Evolutionary conservation across 2,113 vertebrate species (phyloP).

Genomic region (Enhydra lutris): DNA sequence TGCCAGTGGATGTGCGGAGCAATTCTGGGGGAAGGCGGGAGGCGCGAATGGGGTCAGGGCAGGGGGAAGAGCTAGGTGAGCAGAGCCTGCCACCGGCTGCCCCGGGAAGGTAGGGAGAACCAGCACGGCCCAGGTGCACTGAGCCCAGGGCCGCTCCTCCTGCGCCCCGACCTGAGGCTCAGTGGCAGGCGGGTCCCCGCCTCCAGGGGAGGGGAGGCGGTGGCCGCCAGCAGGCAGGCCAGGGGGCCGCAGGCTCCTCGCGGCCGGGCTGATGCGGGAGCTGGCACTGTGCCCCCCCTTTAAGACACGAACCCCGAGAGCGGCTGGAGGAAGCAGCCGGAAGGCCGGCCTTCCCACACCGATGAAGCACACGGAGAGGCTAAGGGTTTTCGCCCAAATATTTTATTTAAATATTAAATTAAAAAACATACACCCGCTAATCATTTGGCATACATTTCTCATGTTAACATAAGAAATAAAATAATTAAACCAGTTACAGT

Average conservation of each 20-base stretch:
- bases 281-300: accelerated
- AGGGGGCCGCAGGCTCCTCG: too few relatives aligned
- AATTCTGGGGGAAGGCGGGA: accelerated
- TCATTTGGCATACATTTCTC: slow-evolving; percentile 83
- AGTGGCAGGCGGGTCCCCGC: not conserved
- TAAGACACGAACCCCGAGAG: accelerated
- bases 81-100: not conserved
- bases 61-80: not conserved
- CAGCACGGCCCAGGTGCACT: too few relatives aligned
- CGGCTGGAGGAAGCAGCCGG: accelerated
- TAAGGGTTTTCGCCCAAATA: slow-evolving; percentile 56
- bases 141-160: not conserved
- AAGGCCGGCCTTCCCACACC: not conserved
- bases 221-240: too few relatives aligned
- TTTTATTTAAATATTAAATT: slow-evolving; percentile 91
- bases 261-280: accelerated
- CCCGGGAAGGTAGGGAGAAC: too few relatives aligned
- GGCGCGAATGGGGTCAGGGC: accelerated
- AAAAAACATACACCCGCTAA: slow-evolving; percentile 83
- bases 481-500: slow-evolving; percentile 80
- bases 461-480: slow-evolving; percentile 84
- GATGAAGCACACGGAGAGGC: not conserved
- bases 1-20: not conserved
- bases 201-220: not conserved
- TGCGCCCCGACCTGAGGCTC: accelerated